These are phyloP conservation scores for Varanus komodoensis DNA, from an alignment of 2,113 vertebrate species.

Conservation along the genomic window DNA sequence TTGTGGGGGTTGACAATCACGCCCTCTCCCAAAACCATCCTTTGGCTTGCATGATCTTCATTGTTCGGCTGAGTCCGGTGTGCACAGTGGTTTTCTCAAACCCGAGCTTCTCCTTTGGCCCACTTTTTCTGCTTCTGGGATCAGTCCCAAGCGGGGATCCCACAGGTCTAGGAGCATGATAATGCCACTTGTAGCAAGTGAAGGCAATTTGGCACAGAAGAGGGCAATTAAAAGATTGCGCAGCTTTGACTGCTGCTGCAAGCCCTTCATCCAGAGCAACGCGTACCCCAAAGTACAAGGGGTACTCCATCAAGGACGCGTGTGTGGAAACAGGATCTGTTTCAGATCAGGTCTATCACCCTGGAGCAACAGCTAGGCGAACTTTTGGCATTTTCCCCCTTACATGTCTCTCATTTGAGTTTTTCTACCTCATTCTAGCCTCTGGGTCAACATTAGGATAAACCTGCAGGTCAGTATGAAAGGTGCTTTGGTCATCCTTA, in stretches of 20 bases:
- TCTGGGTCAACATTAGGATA: too few species aligned
- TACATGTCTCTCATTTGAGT: neutral
- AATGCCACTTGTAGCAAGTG: neutral
- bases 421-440: neutral
- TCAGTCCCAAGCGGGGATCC: neutral
- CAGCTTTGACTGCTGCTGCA: too few species aligned
- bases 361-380: too few species aligned
- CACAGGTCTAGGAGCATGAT: neutral
- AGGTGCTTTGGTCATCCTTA: neutral
- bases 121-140: neutral
- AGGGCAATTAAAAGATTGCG: neutral
- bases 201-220: neutral
- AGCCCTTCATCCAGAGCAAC: too few species aligned
- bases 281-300: neutral
- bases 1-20: neutral
- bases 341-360: neutral
- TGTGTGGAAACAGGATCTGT: neutral
- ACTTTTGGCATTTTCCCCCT: too few species aligned
- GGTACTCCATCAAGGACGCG: neutral
- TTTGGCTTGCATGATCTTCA: neutral
- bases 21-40: neutral
- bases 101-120: neutral
- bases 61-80: neutral
- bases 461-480: neutral
- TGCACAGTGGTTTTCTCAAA: neutral